These are phyloP conservation scores for Passer domesticus DNA, from an alignment of 2,113 vertebrate genomes.

Conservation along the genomic window DNA sequence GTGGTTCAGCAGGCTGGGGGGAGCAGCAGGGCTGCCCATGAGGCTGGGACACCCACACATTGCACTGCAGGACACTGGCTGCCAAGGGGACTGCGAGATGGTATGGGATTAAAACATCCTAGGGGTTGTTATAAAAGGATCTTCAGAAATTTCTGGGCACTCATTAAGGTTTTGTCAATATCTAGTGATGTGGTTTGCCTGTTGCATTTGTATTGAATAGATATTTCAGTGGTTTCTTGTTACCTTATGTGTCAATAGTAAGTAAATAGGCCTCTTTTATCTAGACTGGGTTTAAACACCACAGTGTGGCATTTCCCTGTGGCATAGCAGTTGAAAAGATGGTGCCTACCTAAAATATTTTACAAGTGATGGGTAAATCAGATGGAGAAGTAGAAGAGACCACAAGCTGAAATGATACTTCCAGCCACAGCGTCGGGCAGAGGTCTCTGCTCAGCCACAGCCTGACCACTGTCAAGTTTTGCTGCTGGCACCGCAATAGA, in stretches of 20 bases:
- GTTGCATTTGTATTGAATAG: not conserved
- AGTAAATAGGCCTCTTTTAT: not conserved
- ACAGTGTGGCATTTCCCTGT: not conserved
- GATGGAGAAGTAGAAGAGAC: not conserved
- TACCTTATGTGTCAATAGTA: not conserved
- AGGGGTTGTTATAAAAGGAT: accelerated
- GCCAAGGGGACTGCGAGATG: accelerated
- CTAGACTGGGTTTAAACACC: not conserved
- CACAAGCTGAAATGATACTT: not conserved
- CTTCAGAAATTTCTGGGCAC: not conserved
- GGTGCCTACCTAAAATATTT: not conserved
- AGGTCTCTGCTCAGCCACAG: not conserved
- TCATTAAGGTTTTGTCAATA: not conserved
- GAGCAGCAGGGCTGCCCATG: not conserved
- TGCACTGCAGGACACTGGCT: not conserved
- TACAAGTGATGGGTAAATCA: accelerated
- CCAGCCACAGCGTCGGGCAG: accelerated
- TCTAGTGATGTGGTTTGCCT: not conserved
- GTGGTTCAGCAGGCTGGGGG: not conserved
- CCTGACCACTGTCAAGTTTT: not conserved
- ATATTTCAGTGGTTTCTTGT: not conserved
- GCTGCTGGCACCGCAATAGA: not conserved
- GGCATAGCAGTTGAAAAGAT: not conserved
- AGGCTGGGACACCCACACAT: accelerated
- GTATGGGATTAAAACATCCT: not conserved